Base-by-base conservation (phyloP, 1,140 invertebrate species). In the Dendrolimus kikuchii region DNA sequence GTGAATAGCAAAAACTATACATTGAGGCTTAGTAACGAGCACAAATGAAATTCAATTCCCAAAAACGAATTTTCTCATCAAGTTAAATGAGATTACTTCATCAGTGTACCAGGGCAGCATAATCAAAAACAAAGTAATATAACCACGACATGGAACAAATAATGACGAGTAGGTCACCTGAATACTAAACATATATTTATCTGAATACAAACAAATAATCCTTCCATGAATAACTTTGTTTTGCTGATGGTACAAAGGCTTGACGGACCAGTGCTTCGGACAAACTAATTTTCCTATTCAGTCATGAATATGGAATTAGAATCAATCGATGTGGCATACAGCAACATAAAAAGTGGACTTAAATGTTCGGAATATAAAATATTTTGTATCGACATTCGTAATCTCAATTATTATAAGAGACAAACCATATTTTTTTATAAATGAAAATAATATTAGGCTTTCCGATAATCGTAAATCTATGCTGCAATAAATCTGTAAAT, bases 141-240 rank as follows among this genome's bases (percentile, higher is more conserved):
- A 42, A n/a, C 41, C 23, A 23, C 1, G 41, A 42, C 41, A 42
- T 42, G 6, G 4, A 42, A 42, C 6, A 42, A 42, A 42, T 42
- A n/a, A 42, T 7, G n/a, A 42, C 41, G 6, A 56, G 51, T 51
- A 46, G 54, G 38, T 51, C 48, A 51, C 37, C 46, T 45, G 42
- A 40, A 51, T 56, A 7, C 6, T 42, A 42, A 56, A 38, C 49
- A 50, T 46, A 41, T 50, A 41, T 39, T 23, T 23, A n/a, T n/a
- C n/a, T n/a, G n/a, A n/a, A n/a, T n/a, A 1, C 23, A 23, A 23
- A 23, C 23, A 23, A 23, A 23, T 36, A 56, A 56, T 49, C 51
- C 50, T 57, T 57, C 39, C 51, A 52, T 52, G 50, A 57, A 57
- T 57, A 57, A 57, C 49, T 57, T 52, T 57, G 45, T 57, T 58